Evolutionary conservation across 2,888 invertebrate genomes (phyloP), one percentile per base, ranked within the genome.

Genomic region (Callyntrura sp.): DNA sequence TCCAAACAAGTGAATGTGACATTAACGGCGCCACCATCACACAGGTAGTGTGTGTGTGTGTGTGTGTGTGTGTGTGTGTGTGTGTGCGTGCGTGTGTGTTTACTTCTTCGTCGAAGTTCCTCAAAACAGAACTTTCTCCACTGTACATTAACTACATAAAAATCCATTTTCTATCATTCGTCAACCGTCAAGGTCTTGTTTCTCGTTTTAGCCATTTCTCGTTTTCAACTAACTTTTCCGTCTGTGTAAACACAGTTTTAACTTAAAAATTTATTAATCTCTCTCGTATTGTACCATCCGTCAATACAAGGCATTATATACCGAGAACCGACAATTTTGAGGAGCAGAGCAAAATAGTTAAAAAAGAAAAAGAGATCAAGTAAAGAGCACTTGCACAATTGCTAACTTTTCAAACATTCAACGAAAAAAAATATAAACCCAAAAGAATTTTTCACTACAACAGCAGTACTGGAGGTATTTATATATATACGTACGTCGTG

Each of bases 151-250:
- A 57, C 55, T 35, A 17, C 51, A 35, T 57, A 79, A 73, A 51
- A 76, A 68, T 70, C 83, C 83, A 76, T 62, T 88, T 65, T 73
- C 6, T 73, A 79, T 82, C 88, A 82, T 60, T 88, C 82, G 48
- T 82, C 88, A 73, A 76, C 76, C 70, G 88, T 76, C 83, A 88
- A 83, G 88, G 73, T 76, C 82, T 88, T 73, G 76, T 76, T 88
- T 73, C 62, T 76, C 60, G 17, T 60, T 82, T 82, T 83, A 35
- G 45, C 48, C 88, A 82, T 45, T 82, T 88, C 35, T 12, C 55
- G 28, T 0, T 62, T 79, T 79, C 55, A 14, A 23, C 55, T 20
- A 25, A 28, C 51, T 14, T 2, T 51, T 79, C n/a, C 17, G 14
- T 62, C 35, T 35, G 2, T 35, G n/a, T n/a, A n/a, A n/a, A 35